A percentile compares a stretch with the other conserved stretches of the same genome.
Conservation (phyloP, 2,113 vertebrate species). For the Gambusia holbrooki region DNA sequence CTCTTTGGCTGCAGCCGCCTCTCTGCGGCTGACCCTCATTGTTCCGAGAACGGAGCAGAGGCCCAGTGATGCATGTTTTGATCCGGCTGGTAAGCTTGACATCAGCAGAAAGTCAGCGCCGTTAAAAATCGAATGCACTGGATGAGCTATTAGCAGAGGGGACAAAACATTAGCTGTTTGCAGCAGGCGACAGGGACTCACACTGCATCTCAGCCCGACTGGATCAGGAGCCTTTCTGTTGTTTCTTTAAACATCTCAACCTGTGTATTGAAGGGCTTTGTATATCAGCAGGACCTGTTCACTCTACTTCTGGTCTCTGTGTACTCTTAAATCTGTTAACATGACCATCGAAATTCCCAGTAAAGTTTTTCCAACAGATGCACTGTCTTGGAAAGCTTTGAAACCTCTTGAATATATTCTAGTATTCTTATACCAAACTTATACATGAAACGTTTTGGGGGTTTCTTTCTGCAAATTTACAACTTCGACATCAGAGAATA, state of each 20-base stretch:
- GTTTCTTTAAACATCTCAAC: neutral
- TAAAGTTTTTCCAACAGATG: neutral
- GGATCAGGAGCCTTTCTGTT: neutral
- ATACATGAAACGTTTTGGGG: too few relatives aligned
- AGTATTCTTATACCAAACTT: too few relatives aligned
- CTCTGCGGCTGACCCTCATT: neutral
- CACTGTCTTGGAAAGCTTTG: neutral
- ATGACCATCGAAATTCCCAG: neutral
- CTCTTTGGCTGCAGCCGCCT: neutral
- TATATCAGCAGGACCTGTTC: neutral
- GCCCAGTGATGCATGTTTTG: neutral
- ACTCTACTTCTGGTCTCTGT: neutral
- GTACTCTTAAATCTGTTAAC: neutral
- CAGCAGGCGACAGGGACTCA: neutral
- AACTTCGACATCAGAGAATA: too few relatives aligned
- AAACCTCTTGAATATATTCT: neutral
- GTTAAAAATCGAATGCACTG: neutral
- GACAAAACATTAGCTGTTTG: neutral
- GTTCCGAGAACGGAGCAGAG: neutral
- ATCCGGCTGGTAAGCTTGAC: neutral
- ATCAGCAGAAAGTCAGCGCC: neutral
- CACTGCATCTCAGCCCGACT: neutral
- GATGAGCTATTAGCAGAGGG: neutral
- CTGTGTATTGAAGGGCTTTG: neutral
- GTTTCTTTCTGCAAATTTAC: too few relatives aligned